phyloP scores from a whole-genome alignment of 1,140 invertebrate species.

The Pseudoatta argentina region DNA sequence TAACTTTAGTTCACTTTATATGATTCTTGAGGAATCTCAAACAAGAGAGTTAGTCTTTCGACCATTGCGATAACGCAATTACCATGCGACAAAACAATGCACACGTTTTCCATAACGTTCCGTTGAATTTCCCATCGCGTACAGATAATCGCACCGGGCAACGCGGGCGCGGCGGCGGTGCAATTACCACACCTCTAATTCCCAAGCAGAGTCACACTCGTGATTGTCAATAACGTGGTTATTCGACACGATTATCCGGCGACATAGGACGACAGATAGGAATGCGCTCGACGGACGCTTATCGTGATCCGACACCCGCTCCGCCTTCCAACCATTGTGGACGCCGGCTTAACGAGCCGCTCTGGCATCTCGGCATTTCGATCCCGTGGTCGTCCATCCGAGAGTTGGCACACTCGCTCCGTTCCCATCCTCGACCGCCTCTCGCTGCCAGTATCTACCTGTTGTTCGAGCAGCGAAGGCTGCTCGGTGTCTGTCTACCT shows the following conservation, averaged over 20 bases:
- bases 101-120: neutral
- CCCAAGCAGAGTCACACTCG: conserved; percentile 1
- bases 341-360: conserved; percentile 36
- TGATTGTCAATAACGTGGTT: conserved; percentile 4
- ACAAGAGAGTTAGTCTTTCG: neutral
- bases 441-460: conserved; percentile 80
- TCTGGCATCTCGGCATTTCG: conserved; percentile 71
- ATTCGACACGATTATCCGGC: neutral
- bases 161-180: neutral
- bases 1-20: neutral
- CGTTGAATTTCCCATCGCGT: conserved; percentile 18
- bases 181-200: conserved; percentile 31
- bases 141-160: neutral
- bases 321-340: conserved; percentile 48
- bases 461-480: conserved; percentile 79
- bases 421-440: conserved; percentile 73
- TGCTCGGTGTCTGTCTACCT: conserved; percentile 52
- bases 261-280: neutral
- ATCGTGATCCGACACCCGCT: neutral
- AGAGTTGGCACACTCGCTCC: conserved; percentile 72
- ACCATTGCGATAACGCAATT: neutral
- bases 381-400: conserved; percentile 70
- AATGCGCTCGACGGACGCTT: neutral
- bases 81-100: neutral
- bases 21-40: neutral